These are phyloP conservation scores for Stegana nigrithorax DNA, from an alignment of 2,888 invertebrate genomes.

Conservation along the genomic window DNA sequence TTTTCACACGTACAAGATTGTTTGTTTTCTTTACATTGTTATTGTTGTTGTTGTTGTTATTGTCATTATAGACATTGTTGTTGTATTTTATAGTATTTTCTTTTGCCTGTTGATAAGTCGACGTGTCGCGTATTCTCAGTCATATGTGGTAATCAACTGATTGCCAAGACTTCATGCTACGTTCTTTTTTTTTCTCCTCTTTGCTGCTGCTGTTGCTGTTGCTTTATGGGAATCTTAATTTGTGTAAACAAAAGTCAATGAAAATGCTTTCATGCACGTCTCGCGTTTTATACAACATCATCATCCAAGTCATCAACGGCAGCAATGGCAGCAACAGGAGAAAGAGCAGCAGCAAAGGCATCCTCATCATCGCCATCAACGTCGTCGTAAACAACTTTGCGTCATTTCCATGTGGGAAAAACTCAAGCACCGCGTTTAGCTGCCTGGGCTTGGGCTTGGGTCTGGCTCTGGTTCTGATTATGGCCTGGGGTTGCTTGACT, in stretches of 20 bases:
- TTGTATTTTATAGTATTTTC: too few relatives aligned
- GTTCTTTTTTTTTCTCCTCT: neutral
- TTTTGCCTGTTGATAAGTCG: conserved; percentile 7
- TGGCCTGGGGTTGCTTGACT: too few relatives aligned
- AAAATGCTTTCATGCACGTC: conserved; percentile 13
- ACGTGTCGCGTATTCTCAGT: neutral
- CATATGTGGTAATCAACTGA: conserved; percentile 30
- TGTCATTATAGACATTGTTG: too few relatives aligned
- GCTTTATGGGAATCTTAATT: conserved; percentile 36
- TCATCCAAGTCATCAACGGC: conserved; percentile 15
- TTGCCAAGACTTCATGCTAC: conserved; percentile 8
- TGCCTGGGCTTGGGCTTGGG: too few relatives aligned
- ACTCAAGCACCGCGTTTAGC: too few relatives aligned
- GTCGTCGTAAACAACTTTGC: neutral
- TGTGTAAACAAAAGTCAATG: conserved; percentile 35
- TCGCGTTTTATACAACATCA: neutral
- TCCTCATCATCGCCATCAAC: conserved; percentile 1
- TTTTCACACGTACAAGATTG: conserved; percentile 6
- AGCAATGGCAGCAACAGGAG: conserved; percentile 20
- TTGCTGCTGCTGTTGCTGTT: neutral
- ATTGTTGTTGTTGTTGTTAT: too few relatives aligned
- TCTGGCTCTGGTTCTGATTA: too few relatives aligned
- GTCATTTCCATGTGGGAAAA: too few relatives aligned
- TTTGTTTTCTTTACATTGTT: too few relatives aligned
- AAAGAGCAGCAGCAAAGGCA: too few relatives aligned